Evolutionary conservation across 2,888 invertebrate genomes (phyloP), one percentile per base, ranked within the genome.

Genomic region (Tineola bisselliella): DNA sequence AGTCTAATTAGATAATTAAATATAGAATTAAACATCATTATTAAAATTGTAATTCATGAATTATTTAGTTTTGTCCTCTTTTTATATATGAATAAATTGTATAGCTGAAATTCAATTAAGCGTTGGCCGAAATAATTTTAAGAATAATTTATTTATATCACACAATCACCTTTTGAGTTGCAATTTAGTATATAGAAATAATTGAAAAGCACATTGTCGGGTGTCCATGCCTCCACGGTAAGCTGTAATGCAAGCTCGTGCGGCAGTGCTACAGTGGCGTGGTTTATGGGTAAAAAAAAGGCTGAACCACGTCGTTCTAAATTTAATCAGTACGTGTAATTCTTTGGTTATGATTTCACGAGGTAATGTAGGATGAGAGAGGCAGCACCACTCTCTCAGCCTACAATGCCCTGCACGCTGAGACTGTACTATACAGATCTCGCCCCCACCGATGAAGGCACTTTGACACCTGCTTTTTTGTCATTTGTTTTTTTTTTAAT

Each of bases 201-300:
- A 17, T 10, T 5, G 30, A 48, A 38, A 48, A 10, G 18, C 44
- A 43, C 13, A 17, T 18, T 13, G 0, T 6, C 48, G 76, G 81
- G 75, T 80, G 82, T 84, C 83, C 66, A 60, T 73, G 68, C 81
- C 82, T 81, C 70, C 82, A 73, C 81, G 80, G 83, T 71, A 67
- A 79, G n/a, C 58, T 58, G 58, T 58, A 33, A n/a, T 48, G 48
- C 13, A 13, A 38, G 38, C 11, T 25, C 25, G 25, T 25, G 25
- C 25, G 25, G 25, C 6, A 38, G n/a, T 48, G 8, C 48, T 48
- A 17, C 54, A 54, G 68, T 70, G 70, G 67, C 64, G 61, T 64
- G 65, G 66, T 62, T 65, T 68, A 67, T 68, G 67, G 64, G 8
- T 43, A 52, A 68, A 66, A 66, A 68, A 66, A 67, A 63, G 65